These are phyloP conservation scores for Rhinoraja longicauda DNA, from an alignment of 2,797 vertebrate genomes.

Conservation along the genomic window DNA sequence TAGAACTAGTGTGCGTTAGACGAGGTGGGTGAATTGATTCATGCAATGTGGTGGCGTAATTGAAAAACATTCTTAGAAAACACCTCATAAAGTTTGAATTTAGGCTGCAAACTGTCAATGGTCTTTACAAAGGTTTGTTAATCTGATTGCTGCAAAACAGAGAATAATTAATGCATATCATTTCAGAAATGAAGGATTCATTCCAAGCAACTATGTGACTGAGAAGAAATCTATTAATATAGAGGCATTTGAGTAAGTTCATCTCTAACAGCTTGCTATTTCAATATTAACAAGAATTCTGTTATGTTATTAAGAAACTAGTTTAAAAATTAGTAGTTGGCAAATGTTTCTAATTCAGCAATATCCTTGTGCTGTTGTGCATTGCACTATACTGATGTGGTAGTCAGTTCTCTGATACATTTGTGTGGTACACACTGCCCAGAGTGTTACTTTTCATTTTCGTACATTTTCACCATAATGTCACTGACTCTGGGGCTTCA, in stretches of 20 bases:
- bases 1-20: too few species aligned
- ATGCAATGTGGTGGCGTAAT: not conserved
- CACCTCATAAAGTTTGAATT: not conserved
- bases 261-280: not conserved
- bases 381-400: not conserved
- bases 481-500: too few species aligned
- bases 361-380: not conserved
- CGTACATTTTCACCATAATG: too few species aligned
- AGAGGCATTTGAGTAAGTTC: slow-evolving; percentile 72
- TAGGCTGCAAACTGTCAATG: not conserved
- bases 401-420: not conserved
- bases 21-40: not conserved
- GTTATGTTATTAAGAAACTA: not conserved
- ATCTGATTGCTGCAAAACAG: not conserved
- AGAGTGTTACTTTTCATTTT: too few species aligned
- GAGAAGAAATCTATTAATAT: slow-evolving; percentile 63
- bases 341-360: not conserved
- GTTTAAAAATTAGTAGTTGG: not conserved
- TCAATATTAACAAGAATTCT: not conserved
- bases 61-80: not conserved
- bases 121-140: not conserved
- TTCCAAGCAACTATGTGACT: slow-evolving; percentile 80
- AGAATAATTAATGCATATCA: slow-evolving; percentile 29
- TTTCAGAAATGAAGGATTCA: slow-evolving; percentile 75
- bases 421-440: not conserved